Percentiles rank a stretch among this genome's conserved stretches.
Evolutionary conservation across 2,797 vertebrate species (phyloP).

Genomic region (Alcedo quadribrachys): DNA sequence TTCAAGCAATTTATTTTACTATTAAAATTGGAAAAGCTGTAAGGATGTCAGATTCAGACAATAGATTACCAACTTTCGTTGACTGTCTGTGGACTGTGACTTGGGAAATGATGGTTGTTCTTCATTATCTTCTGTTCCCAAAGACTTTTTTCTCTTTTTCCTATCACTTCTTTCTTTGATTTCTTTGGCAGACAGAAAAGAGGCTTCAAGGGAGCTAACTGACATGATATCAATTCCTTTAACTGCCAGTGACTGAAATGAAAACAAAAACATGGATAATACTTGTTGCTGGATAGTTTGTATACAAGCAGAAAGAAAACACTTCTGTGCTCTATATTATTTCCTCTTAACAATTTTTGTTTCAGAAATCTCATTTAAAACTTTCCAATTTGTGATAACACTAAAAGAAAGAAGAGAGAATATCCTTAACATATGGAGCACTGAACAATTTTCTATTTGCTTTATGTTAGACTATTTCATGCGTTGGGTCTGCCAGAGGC

Average conservation of each 20-base stretch:
- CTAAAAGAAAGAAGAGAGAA: neutral
- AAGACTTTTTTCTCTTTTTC: conserved; percentile 61
- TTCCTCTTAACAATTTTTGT: neutral
- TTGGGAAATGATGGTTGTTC: conserved; percentile 24
- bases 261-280: neutral
- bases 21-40: neutral
- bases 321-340: neutral
- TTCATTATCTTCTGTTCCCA: conserved; percentile 44
- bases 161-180: conserved; percentile 64
- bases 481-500: neutral
- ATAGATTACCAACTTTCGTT: conserved; percentile 65
- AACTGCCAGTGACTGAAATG: conserved; percentile 63
- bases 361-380: neutral
- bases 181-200: conserved; percentile 64
- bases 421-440: neutral
- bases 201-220: conserved; percentile 58
- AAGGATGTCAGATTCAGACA: neutral
- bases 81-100: conserved; percentile 36
- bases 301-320: neutral
- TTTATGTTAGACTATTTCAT: neutral
- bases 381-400: neutral
- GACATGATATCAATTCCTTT: conserved; percentile 74
- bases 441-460: conserved; percentile 6
- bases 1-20: neutral
- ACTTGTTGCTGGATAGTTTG: neutral